These are phyloP conservation scores for Ptychodera flava DNA, from an alignment of 35 echinoderm and acorn worm genomes.

Conservation along the genomic window DNA sequence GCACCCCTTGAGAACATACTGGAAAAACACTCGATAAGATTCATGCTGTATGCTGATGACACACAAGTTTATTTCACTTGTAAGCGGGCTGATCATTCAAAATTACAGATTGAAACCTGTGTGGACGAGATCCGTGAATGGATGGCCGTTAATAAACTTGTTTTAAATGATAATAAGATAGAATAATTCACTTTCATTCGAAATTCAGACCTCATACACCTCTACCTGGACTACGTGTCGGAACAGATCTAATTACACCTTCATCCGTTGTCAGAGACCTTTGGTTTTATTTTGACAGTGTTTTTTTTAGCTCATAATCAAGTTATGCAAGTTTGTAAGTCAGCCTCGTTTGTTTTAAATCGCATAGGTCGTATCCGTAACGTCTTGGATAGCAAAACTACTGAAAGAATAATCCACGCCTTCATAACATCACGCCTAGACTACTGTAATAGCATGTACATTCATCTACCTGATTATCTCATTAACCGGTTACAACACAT, in stretches of 20 bases:
- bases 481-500: slow-evolving; percentile 15
- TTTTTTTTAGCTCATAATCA: background rate
- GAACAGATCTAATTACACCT: background rate
- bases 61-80: background rate
- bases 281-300: slow-evolving; percentile 11
- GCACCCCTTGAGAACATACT: background rate
- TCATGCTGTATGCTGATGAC: background rate
- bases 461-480: slow-evolving; percentile 15
- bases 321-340: slow-evolving; percentile 3
- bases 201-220: background rate
- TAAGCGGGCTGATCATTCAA: background rate
- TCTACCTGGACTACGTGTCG: background rate
- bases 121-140: slow-evolving; percentile 6
- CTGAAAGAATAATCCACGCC: slow-evolving; percentile 19
- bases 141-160: slow-evolving; percentile 11
- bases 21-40: background rate
- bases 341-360: background rate
- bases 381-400: background rate
- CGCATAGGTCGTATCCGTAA: slow-evolving; percentile 22
- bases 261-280: slow-evolving; percentile 16
- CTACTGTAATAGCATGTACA: slow-evolving; percentile 25
- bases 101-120: background rate
- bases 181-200: slow-evolving; percentile 5
- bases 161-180: slow-evolving; percentile 34
- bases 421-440: slow-evolving; percentile 30